A percentile compares a stretch with the other conserved stretches of the same genome.
Evolutionary conservation across 2,888 invertebrate genomes (phyloP).

Genomic region (Macrophya annulata): DNA sequence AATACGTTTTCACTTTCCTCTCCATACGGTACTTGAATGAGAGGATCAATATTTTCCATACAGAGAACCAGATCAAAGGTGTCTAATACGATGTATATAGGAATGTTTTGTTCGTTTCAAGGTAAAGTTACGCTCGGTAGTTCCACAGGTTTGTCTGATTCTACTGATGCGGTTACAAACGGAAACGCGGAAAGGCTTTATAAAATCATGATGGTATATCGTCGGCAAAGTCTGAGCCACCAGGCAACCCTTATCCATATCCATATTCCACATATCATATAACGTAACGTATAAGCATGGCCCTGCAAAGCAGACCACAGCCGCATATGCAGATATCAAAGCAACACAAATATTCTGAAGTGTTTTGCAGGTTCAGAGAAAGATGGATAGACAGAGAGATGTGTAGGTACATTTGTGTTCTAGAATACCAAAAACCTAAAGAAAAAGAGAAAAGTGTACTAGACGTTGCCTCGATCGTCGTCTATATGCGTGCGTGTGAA

Average conservation of each 20-base stretch:
- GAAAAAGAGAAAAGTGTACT: background rate
- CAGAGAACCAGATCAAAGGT: slow-evolving; percentile 39
- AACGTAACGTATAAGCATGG: background rate
- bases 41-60: slow-evolving; percentile 10
- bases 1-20: background rate
- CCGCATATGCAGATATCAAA: slow-evolving; percentile 48
- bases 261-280: slow-evolving; percentile 37
- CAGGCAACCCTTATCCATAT: slow-evolving; percentile 51
- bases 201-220: slow-evolving; percentile 46
- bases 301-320: slow-evolving; percentile 48
- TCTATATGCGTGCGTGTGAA: slow-evolving; percentile 3
- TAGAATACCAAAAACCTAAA: background rate
- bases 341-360: slow-evolving; percentile 51
- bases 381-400: no score
- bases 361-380: slow-evolving; percentile 2
- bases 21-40: background rate
- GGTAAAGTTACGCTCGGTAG: slow-evolving; percentile 38
- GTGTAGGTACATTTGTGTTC: background rate
- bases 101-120: slow-evolving; percentile 6
- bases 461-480: slow-evolving; percentile 10
- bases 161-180: slow-evolving; percentile 50
- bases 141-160: slow-evolving; percentile 45
- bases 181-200: slow-evolving; percentile 38
- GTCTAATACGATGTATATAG: slow-evolving; percentile 4
- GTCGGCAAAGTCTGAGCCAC: slow-evolving; percentile 26